phyloP scores from a whole-genome alignment of 1,140 invertebrate genomes.

The Drosophila dunni region DNA sequence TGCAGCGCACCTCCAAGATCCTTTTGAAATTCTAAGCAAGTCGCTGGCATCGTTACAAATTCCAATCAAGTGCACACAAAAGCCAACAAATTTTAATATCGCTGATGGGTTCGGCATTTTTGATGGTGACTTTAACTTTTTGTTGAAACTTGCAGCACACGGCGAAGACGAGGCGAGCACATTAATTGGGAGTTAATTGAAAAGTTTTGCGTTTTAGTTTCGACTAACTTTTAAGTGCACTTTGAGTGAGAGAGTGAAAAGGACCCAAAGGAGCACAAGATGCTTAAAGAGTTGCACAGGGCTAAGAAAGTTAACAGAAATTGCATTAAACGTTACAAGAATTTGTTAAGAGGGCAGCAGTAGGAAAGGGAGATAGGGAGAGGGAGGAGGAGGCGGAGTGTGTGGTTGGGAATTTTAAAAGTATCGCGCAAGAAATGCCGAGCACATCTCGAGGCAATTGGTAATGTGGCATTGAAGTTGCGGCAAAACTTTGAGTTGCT shows the following conservation, averaged over 20 bases:
- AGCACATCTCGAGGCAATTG: slow-evolving; percentile 62
- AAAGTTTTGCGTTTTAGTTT: slow-evolving; percentile 47
- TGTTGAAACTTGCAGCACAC: not conserved
- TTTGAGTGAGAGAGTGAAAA: slow-evolving; percentile 1
- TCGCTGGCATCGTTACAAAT: slow-evolving; percentile 15
- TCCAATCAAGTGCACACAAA: slow-evolving; percentile 36
- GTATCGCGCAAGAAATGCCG: slow-evolving; percentile 48
- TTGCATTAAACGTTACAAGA: slow-evolving; percentile 21
- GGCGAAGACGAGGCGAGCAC: slow-evolving; percentile 18
- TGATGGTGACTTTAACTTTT: slow-evolving; percentile 17
- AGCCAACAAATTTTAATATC: slow-evolving; percentile 29
- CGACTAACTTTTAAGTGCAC: slow-evolving; percentile 50
- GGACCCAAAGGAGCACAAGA: slow-evolving; percentile 9
- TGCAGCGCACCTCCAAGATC: not conserved
- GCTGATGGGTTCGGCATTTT: slow-evolving; percentile 24
- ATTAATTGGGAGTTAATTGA: slow-evolving; percentile 81
- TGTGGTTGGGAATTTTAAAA: slow-evolving; percentile 13
- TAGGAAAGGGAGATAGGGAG: not conserved
- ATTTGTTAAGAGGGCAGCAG: not conserved
- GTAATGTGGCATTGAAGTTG: slow-evolving; percentile 70
- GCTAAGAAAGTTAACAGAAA: slow-evolving; percentile 13
- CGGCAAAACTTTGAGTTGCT: slow-evolving; percentile 53
- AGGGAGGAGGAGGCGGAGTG: not conserved
- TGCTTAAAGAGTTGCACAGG: slow-evolving; percentile 20
- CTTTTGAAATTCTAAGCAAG: not conserved